Conservation (phyloP, 2,888 invertebrate genomes). For the Erebia aethiops region DNA sequence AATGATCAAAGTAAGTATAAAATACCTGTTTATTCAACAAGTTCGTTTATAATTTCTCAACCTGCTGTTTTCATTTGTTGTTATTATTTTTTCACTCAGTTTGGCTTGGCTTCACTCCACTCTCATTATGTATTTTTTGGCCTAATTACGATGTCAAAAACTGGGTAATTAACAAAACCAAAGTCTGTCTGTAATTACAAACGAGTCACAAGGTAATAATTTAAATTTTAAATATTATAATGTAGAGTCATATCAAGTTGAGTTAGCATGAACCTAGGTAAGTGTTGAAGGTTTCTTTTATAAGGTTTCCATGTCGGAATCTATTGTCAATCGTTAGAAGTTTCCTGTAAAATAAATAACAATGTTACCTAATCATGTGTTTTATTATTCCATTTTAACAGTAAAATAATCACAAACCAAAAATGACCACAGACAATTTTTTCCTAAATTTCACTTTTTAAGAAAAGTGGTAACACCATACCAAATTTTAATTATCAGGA, state of each 20-base stretch:
- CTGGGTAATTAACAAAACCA: slow-evolving; percentile 10
- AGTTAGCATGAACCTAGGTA: slow-evolving; percentile 72
- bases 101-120: too few relatives aligned
- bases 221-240: slow-evolving; percentile 55
- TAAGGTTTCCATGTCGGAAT: slow-evolving; percentile 75
- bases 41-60: too few relatives aligned
- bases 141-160: slow-evolving; percentile 3
- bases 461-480: too few relatives aligned
- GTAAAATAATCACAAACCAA: too few relatives aligned
- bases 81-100: too few relatives aligned
- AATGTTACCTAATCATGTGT: slow-evolving; percentile 66
- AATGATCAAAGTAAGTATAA: too few relatives aligned
- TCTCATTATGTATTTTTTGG: neutral
- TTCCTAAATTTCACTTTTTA: too few relatives aligned
- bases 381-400: slow-evolving; percentile 23
- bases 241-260: slow-evolving; percentile 76
- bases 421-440: too few relatives aligned
- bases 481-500: too few relatives aligned
- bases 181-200: slow-evolving; percentile 27
- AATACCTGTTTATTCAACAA: too few relatives aligned
- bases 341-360: slow-evolving; percentile 81
- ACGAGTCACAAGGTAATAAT: slow-evolving; percentile 47
- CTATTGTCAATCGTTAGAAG: slow-evolving; percentile 79
- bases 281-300: slow-evolving; percentile 79
- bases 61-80: too few relatives aligned